Evolutionary conservation across 2,113 vertebrate species (phyloP), one percentile per base, ranked within the genome.

Genomic region (Clarias batrachus): DNA sequence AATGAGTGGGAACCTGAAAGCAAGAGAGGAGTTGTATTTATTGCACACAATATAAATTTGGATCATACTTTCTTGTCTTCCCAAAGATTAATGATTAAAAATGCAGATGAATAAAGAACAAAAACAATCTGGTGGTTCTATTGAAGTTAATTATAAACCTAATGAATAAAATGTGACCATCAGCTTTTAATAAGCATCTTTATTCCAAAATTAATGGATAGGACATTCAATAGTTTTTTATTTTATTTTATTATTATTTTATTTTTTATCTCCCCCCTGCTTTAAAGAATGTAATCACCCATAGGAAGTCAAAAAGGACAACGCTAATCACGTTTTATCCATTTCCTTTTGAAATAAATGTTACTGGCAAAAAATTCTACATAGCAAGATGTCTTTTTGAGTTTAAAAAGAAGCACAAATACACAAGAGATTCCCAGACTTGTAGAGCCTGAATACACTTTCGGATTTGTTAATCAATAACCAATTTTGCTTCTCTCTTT

Each of bases 381-480:
- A 62, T n/a, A 59, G 81, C 56, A 62, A 17, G 8, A 56, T 78
- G 21, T 16, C 57, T 88, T 87, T 70, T 41, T 59, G 52, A 14
- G 77, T 66, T 89, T 48, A 88, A 90, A 82, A 82, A 56, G 86
- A 84, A 87, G 90, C 83, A 89, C 13, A 85, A 82, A 87, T 85
- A 82, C 87, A 70, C 37, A 27, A 83, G 87, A 88, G 91, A 88
- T 93, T 89, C 89, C 81, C 89, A 91, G 91, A 82, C 89, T 91
- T 89, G 89, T 66, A 76, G 68, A 91, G 93, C 91, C 92, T 91
- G 90, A 91, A 91, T 91, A 95, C 88, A 86, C 88, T 94, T 95
- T 96, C 93, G 93, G 93, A 93, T 95, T 92, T 93, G 94, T 96
- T 96, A 97, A 96, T 96, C 96, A 95, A 92, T 92, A 93, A 95